Percentiles rank a stretch among this genome's conserved stretches.
These are phyloP conservation scores for Poeciliopsis presidionis DNA, from an alignment of 2,797 vertebrate genomes.

Conservation along the genomic window DNA sequence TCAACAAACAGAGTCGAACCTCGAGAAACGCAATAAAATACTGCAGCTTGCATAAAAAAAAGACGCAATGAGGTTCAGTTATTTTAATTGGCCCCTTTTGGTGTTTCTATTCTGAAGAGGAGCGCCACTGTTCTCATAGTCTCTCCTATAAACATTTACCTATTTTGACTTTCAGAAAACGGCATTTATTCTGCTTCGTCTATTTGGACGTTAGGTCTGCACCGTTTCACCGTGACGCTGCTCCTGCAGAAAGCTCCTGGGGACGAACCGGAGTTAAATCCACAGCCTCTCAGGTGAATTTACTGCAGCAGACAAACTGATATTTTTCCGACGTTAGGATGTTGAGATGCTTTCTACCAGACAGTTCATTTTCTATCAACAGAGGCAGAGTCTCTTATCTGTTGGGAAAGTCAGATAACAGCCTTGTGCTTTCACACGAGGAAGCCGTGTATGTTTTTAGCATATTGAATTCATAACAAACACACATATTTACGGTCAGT, in stretches of 20 bases:
- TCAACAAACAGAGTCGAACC: slow-evolving; percentile 41
- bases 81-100: slow-evolving; percentile 4
- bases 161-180: slow-evolving; percentile 13
- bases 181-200: background rate
- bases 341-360: slow-evolving; percentile 19
- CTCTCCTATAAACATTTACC: slow-evolving; percentile 1
- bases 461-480: slow-evolving; percentile 30
- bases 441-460: slow-evolving; percentile 20
- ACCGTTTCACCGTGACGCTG: background rate
- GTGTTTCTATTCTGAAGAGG: background rate
- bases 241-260: background rate
- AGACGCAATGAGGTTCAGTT: background rate
- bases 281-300: slow-evolving; percentile 1
- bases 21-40: slow-evolving; percentile 10
- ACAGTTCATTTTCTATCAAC: slow-evolving; percentile 16
- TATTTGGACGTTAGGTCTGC: background rate
- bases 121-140: background rate
- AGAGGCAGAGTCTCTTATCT: slow-evolving; percentile 13
- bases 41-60: slow-evolving; percentile 5
- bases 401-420: slow-evolving; percentile 15
- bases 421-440: slow-evolving; percentile 8
- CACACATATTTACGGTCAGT: slow-evolving; percentile 28
- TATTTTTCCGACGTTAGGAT: slow-evolving; percentile 7
- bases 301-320: background rate
- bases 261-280: background rate